Evolutionary conservation across 2,797 vertebrate species (phyloP).

Genomic region (Sebastes cheni): DNA sequence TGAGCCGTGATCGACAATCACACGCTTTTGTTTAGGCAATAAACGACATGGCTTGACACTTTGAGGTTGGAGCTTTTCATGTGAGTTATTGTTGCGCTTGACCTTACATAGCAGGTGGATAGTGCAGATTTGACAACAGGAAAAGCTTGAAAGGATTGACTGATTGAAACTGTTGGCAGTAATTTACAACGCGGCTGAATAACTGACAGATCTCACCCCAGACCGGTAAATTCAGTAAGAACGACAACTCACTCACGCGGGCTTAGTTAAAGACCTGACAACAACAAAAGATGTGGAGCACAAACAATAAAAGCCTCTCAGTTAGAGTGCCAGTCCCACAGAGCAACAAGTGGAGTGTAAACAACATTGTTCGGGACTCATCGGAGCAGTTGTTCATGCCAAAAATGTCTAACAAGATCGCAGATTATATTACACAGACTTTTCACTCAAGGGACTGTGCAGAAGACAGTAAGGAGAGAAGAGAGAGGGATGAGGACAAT

Average conservation of each 20-base stretch:
- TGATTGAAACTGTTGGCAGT: constrained; percentile 19
- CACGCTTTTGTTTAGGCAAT: constrained; percentile 17
- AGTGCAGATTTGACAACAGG: constrained; percentile 7
- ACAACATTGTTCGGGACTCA: constrained; percentile 24
- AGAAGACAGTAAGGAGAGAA: constrained; percentile 8
- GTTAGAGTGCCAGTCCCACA: constrained; percentile 13
- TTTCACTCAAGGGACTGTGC: neutral
- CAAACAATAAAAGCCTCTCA: constrained; percentile 5
- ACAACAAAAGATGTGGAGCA: constrained; percentile 18
- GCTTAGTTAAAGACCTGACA: constrained; percentile 37
- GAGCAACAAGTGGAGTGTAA: constrained; percentile 42
- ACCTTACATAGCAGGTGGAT: constrained; percentile 5
- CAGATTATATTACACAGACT: constrained; percentile 19
- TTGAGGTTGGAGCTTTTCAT: neutral
- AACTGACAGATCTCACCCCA: constrained; percentile 18
- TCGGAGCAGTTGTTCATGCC: constrained; percentile 5
- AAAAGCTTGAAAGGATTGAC: neutral
- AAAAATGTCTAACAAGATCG: constrained; percentile 29
- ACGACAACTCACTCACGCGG: neutral
- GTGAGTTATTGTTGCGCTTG: constrained; percentile 29
- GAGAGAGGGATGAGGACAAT: constrained; percentile 6
- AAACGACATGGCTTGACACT: constrained; percentile 12
- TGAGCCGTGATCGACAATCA: neutral
- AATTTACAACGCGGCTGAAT: constrained; percentile 5
- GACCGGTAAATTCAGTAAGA: constrained; percentile 27